Conservation (phyloP, 2,888 invertebrate genomes). For the Gonocerus acuteangulatus region DNA sequence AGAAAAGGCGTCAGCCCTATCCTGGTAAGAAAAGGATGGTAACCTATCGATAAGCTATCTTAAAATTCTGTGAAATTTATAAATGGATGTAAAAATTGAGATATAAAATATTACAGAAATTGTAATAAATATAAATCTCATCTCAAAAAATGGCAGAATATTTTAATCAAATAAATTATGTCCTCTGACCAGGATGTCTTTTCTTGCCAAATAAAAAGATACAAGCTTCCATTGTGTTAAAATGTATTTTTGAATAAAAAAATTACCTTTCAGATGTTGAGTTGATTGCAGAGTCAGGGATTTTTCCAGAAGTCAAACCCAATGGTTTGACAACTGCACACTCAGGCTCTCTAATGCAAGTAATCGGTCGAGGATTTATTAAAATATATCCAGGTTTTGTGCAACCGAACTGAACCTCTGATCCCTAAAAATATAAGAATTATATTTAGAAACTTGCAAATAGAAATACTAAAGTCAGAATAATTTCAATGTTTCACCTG, state of each 20-base stretch:
- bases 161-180: no score
- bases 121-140: no score
- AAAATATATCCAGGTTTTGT: conserved; percentile 86
- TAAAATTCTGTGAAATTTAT: no score
- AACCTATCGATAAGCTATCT: no score
- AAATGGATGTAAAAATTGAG: no score
- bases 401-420: conserved; percentile 85
- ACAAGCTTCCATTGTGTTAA: background rate
- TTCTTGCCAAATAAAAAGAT: no score
- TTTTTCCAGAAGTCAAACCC: conserved; percentile 81
- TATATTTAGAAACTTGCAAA: background rate
- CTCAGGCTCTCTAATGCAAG: conserved; percentile 85
- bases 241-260: background rate
- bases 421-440: conserved; percentile 57
- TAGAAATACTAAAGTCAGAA: background rate
- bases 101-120: no score
- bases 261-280: conserved; percentile 76
- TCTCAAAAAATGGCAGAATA: no score
- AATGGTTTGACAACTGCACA: conserved; percentile 87
- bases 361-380: conserved; percentile 82
- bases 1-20: no score
- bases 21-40: no score
- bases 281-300: conserved; percentile 91
- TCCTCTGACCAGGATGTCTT: no score
- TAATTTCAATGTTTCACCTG: conserved; percentile 40